These are phyloP conservation scores for Sarcophaga caerulescens DNA, from an alignment of 2,888 invertebrate species.

Conservation along the genomic window DNA sequence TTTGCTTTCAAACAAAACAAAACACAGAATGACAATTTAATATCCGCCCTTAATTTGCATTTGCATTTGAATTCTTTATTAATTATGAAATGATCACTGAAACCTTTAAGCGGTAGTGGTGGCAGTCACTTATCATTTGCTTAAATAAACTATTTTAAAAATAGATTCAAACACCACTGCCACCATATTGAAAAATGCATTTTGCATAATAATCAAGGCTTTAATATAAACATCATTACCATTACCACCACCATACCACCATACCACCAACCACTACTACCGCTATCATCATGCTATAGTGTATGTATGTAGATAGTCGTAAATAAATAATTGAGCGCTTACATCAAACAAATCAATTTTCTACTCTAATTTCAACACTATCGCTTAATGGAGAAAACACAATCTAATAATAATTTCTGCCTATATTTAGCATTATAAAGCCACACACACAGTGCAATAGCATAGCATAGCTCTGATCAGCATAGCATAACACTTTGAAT, in stretches of 20 bases:
- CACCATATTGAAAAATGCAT: constrained; percentile 36
- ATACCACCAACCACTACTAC: neutral
- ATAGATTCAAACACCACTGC: constrained; percentile 27
- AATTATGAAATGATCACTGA: constrained; percentile 17
- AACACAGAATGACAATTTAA: constrained; percentile 55
- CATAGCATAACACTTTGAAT: neutral
- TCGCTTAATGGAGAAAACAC: constrained; percentile 62
- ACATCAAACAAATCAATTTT: constrained; percentile 66
- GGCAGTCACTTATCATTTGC: too few species aligned
- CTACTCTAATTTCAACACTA: constrained; percentile 71
- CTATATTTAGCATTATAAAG: constrained; percentile 53
- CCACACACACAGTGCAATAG: constrained; percentile 37
- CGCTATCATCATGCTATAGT: neutral
- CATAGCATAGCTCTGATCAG: too few species aligned
- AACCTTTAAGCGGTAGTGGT: constrained; percentile 14
- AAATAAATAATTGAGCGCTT: constrained; percentile 48
- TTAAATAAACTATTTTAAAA: constrained; percentile 14
- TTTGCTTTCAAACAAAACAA: neutral
- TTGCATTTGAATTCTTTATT: constrained; percentile 19
- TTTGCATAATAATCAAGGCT: constrained; percentile 61
- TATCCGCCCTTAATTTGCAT: constrained; percentile 43
- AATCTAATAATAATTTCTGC: constrained; percentile 57
- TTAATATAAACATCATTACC: neutral
- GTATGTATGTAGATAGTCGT: constrained; percentile 5
- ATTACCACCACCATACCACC: neutral